Percentiles rank a stretch among this genome's conserved stretches.
These are phyloP conservation scores for Heliconius congener DNA, from an alignment of 1,140 invertebrate species.

Conservation along the genomic window DNA sequence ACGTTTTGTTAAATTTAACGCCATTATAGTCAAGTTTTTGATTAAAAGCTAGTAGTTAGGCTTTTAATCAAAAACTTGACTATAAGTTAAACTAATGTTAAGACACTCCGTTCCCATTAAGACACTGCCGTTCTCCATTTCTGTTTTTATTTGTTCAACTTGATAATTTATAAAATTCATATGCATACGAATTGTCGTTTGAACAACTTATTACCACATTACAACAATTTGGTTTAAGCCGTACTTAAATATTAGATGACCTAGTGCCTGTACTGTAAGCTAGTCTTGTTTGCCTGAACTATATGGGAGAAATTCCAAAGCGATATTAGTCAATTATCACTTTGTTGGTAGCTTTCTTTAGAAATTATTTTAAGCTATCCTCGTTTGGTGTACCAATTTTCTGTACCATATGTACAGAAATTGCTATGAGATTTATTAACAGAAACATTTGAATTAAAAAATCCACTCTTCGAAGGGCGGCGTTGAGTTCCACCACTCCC, in stretches of 20 bases:
- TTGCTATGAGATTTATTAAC: neutral
- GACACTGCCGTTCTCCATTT: too few species aligned
- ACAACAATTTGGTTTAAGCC: neutral
- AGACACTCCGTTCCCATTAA: too few species aligned
- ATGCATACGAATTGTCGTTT: neutral
- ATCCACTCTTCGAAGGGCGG: too few species aligned
- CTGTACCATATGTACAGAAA: neutral
- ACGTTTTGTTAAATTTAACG: neutral
- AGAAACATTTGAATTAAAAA: too few species aligned
- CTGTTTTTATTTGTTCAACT: neutral
- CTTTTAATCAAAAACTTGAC: neutral
- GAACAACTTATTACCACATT: neutral
- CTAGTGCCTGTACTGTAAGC: neutral
- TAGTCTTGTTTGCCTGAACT: neutral
- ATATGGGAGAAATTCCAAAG: neutral
- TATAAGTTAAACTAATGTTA: neutral
- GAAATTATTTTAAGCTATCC: neutral
- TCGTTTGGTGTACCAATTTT: neutral
- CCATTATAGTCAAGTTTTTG: too few species aligned
- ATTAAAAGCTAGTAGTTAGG: too few species aligned
- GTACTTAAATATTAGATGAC: too few species aligned
- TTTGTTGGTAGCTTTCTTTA: neutral
- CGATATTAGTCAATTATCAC: neutral
- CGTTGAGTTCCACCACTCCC: too few species aligned
- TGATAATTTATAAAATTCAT: neutral